A percentile compares a stretch with the other conserved stretches of the same genome.
These are phyloP conservation scores for Littorina saxatilis DNA, from an alignment of 1,140 invertebrate genomes.

Conservation along the genomic window DNA sequence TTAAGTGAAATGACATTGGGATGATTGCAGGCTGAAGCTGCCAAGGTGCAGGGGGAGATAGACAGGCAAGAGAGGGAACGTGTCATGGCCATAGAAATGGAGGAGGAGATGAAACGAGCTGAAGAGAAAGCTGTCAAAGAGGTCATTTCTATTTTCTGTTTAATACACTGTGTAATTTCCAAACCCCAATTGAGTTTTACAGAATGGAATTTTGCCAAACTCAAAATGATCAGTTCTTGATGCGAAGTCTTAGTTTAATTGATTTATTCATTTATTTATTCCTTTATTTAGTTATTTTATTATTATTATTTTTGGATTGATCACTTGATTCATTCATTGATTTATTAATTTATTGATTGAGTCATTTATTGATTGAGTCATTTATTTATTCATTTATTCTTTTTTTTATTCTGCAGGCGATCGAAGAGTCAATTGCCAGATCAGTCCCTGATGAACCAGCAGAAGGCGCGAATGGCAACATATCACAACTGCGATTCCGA, in stretches of 20 bases:
- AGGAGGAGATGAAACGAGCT: conserved; percentile 56
- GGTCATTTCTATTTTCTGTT: conserved; percentile 42
- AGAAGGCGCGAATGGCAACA: conserved; percentile 77
- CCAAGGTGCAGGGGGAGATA: conserved; percentile 47
- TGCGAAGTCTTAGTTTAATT: no score
- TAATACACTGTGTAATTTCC: no score
- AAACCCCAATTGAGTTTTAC: no score
- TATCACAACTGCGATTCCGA: conserved; percentile 86
- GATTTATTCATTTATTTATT: no score
- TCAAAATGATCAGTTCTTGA: no score
- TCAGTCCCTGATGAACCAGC: conserved; percentile 81
- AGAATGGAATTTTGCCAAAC: no score
- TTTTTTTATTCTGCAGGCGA: conserved; percentile 64
- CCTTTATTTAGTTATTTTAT: no score
- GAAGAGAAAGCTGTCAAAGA: conserved; percentile 68
- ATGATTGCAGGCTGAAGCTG: conserved; percentile 60
- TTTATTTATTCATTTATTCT: conserved; percentile 14
- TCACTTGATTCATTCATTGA: no score
- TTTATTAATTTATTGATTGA: no score
- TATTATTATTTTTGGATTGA: no score
- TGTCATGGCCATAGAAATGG: conserved; percentile 49
- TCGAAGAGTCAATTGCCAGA: conserved; percentile 71
- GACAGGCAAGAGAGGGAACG: conserved; percentile 43
- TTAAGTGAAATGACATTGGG: no score
- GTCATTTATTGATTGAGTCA: no score